Evolutionary conservation across 2,888 invertebrate genomes (phyloP), one percentile per base, ranked within the genome.

Genomic region (Synergus gifuensis): DNA sequence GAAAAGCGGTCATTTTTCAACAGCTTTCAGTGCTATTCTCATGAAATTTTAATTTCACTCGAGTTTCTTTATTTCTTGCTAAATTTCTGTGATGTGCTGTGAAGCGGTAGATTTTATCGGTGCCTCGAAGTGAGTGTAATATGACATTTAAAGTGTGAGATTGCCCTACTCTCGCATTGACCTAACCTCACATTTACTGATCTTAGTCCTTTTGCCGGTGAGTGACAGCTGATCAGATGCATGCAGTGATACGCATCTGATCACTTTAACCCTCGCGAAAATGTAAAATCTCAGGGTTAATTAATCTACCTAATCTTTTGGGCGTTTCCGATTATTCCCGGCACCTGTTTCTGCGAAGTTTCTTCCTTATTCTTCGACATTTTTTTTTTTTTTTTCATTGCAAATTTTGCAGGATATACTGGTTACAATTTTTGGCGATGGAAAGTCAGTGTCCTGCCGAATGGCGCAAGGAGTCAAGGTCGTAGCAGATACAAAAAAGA

Each of bases 201-300:
- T 54, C 49, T 73, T 73, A 54, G 54, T 36, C 73, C 73, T 54
- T 73, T 54, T 16, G 5, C 28, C 49, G 40, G 16, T 73, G 73
- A 73, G n/a, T 73, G 69, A 73, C 69, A 73, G 73, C 73, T 73
- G 69, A 73, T 73, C 54, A n/a, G 73, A 73, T 73, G 73, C 46
- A 28, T 54, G 22, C 60, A 54, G 49, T 54, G 54, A 73, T 54
- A 5, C n/a, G 16, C 54, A 36, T 73, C n/a, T 36, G 69, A 69
- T 28, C 1, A 49, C 9, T n/a, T 73, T 40, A 36, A n/a, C 9
- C 36, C n/a, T 11, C 16, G 66, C n/a, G 7, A 5, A 2, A 73
- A 36, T 8, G n/a, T 36, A 36, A 16, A 16, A 28, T n/a, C 2
- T 28, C 3, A 12, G 11, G 16, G 36, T 49, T 73, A 54, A 54